These are phyloP conservation scores for Trissolcus japonicus DNA, from an alignment of 2,888 invertebrate genomes.

Conservation along the genomic window DNA sequence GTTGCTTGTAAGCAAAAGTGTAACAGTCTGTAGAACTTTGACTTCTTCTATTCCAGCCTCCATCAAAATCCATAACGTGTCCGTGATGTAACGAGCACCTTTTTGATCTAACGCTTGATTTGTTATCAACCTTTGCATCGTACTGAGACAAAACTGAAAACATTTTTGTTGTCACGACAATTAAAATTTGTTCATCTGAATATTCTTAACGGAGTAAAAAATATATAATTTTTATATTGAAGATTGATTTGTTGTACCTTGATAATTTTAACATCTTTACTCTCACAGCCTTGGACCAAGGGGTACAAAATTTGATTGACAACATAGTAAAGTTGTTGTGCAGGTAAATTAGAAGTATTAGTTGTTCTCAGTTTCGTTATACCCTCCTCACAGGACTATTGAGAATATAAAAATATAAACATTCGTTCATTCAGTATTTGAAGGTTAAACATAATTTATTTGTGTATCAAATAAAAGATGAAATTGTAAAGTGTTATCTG, in stretches of 20 bases:
- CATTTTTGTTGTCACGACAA: background rate
- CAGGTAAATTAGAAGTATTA: constrained; percentile 80
- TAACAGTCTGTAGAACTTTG: constrained; percentile 96
- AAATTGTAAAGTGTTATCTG: no score
- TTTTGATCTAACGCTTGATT: constrained; percentile 93
- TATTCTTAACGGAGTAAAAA: background rate
- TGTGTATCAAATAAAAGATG: background rate
- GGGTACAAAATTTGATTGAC: constrained; percentile 97
- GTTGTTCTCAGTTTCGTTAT: constrained; percentile 91
- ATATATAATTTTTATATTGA: no score
- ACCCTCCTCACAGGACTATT: constrained; percentile 95
- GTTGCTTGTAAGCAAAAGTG: constrained; percentile 95
- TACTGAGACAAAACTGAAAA: constrained; percentile 90
- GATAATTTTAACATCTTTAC: constrained; percentile 96
- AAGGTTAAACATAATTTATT: no score
- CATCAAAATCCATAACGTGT: constrained; percentile 94
- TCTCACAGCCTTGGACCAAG: constrained; percentile 97
- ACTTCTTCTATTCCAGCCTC: constrained; percentile 96
- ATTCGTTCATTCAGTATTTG: background rate
- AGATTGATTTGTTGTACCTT: constrained; percentile 79
- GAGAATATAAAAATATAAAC: constrained; percentile 5
- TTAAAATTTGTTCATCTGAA: background rate
- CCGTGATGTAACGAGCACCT: constrained; percentile 94
- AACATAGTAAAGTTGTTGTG: constrained; percentile 90
- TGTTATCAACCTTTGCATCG: constrained; percentile 95